Conservation (phyloP, 2,888 invertebrate species). For the Pyrrhosoma nymphula region DNA sequence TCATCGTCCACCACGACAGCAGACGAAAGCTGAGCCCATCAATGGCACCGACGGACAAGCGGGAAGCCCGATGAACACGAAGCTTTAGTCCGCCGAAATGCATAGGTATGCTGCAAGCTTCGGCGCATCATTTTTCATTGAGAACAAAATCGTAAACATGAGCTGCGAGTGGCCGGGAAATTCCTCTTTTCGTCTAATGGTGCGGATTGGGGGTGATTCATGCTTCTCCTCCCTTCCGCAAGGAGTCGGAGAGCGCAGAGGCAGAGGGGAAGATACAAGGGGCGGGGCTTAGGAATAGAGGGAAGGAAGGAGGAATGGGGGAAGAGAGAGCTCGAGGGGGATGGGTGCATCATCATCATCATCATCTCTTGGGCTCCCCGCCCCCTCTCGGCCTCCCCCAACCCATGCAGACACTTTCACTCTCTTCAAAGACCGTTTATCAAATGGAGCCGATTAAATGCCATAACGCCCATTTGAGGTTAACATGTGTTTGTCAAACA, state of each 20-base stretch:
- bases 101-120: not conserved
- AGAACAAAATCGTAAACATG: not conserved
- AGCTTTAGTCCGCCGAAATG: not conserved
- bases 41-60: not conserved
- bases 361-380: not conserved
- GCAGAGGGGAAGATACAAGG: slow-evolving; percentile 46
- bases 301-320: not conserved
- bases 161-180: not conserved
- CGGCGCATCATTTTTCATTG: not conserved
- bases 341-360: slow-evolving; percentile 30
- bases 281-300: slow-evolving; percentile 52
- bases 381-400: not conserved
- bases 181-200: slow-evolving; percentile 29
- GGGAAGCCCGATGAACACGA: not conserved
- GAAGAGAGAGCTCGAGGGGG: not conserved
- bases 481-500: slow-evolving; percentile 66
- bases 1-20: too few species aligned
- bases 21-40: not conserved
- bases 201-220: slow-evolving; percentile 56
- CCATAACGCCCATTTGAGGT: slow-evolving; percentile 63
- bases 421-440: slow-evolving; percentile 65
- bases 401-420: slow-evolving; percentile 38
- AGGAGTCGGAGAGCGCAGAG: not conserved
- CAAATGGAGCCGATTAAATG: slow-evolving; percentile 65
- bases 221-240: not conserved